Base-by-base conservation (phyloP, 1,140 invertebrate species). In the Forficula auricularia region DNA sequence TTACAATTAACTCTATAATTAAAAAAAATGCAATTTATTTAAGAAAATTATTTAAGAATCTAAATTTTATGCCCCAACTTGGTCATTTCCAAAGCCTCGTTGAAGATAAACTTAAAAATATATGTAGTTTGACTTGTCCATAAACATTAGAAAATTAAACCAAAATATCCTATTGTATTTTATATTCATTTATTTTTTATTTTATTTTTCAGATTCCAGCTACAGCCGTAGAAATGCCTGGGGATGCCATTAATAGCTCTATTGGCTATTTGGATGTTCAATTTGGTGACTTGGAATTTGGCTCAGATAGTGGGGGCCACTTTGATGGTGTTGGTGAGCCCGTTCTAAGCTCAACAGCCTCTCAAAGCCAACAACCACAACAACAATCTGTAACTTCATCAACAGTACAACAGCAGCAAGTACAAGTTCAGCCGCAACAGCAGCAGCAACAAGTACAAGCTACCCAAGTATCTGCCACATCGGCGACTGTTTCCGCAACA, bases 221-320 rank as follows among this genome's bases (percentile, higher is more conserved):
- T 13, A 84, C 77, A 45, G 90, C 89, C 36, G 90, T 96, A 19
- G 89, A 95, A 61, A 96, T 96, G 90, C 90, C 73, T 34, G 86
- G 84, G 39, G 87, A 90, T 60, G 67, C 75, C 43, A 75, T 76
- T 19, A 69, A 70, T 43, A 73, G 70, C 49, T 43, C 52, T 47
- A 80, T 85, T 47, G 73, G 73, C 47, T 79, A 81, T 51, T 68
- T 96, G 38, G 88, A 92, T 66, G 85, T 94, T 38, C 88, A 94
- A 62, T 94, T 96, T 64, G 89, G 89, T 42, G 86, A 77, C 13
- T 64, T 94, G 48, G 88, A 94, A 54, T 85, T 90, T 57, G 80
- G 82, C 38, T 66, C 69, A 45, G 76, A 78, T 50, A 61, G 67
- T n/a, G 64, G 61, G 42, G 57, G 61, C 37, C 66, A 70, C 34